Conservation (phyloP, 2,113 vertebrate genomes). For the Dryoscopus gambensis region DNA sequence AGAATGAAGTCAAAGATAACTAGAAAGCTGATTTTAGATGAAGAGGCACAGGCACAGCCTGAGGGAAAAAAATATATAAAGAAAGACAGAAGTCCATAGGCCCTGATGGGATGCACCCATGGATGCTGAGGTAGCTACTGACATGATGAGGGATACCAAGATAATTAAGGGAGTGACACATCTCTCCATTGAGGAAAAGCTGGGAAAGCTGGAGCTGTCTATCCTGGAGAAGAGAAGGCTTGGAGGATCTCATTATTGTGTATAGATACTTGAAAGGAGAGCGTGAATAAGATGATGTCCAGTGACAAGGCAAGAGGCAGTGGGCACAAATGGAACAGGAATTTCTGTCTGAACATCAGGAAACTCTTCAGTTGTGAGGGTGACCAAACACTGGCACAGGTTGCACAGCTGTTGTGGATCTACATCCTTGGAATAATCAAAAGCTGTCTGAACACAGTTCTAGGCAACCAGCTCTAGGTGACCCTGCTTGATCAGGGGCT, state of each 20-base stretch:
- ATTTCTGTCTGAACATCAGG: neutral
- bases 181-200: neutral
- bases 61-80: neutral
- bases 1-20: neutral
- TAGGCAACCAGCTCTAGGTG: neutral
- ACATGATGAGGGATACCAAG: neutral
- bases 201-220: neutral
- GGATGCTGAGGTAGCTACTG: neutral
- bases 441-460: neutral
- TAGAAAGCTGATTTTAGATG: neutral
- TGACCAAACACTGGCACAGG: neutral
- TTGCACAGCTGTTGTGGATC: neutral
- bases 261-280: neutral
- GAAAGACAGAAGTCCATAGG: neutral
- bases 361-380: neutral
- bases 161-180: neutral
- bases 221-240: neutral
- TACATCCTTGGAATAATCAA: neutral
- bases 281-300: neutral
- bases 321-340: neutral
- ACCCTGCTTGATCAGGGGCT: neutral
- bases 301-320: neutral
- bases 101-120: neutral
- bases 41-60: neutral
- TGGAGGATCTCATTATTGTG: neutral